Percentiles rank a stretch among this genome's conserved stretches.
These are phyloP conservation scores for Poeciliopsis gracilis DNA, from an alignment of 2,797 vertebrate genomes.

Conservation along the genomic window DNA sequence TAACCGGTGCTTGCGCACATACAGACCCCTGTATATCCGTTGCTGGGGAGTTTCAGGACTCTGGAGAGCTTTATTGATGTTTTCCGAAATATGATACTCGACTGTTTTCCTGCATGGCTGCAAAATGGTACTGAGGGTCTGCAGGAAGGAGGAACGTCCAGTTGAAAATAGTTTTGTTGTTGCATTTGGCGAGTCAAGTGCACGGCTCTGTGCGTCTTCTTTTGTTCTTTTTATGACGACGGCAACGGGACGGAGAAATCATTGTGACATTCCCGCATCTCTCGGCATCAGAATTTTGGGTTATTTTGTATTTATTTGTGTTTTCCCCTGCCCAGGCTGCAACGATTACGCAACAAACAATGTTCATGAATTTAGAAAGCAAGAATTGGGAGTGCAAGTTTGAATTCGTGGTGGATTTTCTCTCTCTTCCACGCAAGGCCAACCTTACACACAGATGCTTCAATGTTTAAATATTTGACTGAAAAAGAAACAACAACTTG, in stretches of 20 bases:
- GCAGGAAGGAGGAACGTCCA: constrained; percentile 26
- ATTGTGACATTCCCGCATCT: constrained; percentile 37
- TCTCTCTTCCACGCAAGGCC: neutral
- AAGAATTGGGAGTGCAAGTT: neutral
- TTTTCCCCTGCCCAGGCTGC: neutral
- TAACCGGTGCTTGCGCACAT: constrained; percentile 38
- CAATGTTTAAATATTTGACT: neutral
- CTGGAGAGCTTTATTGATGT: constrained; percentile 49
- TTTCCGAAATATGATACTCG: constrained; percentile 45
- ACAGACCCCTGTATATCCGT: constrained; percentile 48
- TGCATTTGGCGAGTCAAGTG: constrained; percentile 8
- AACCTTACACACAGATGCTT: neutral
- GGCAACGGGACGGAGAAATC: constrained; percentile 14
- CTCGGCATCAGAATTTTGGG: neutral
- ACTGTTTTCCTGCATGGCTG: constrained; percentile 37
- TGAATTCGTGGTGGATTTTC: neutral
- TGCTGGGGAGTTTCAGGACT: constrained; percentile 57
- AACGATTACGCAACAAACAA: neutral
- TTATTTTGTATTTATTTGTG: neutral
- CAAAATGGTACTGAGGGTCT: constrained; percentile 18
- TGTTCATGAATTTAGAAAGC: neutral
- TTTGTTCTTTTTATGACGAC: neutral
- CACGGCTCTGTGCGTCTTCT: constrained; percentile 9
- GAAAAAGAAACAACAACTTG: neutral
- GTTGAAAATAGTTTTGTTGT: constrained; percentile 11